Evolutionary conservation across 2,113 vertebrate genomes (phyloP), one percentile per base, ranked within the genome.

Genomic region (Hirundichthys speculiger): DNA sequence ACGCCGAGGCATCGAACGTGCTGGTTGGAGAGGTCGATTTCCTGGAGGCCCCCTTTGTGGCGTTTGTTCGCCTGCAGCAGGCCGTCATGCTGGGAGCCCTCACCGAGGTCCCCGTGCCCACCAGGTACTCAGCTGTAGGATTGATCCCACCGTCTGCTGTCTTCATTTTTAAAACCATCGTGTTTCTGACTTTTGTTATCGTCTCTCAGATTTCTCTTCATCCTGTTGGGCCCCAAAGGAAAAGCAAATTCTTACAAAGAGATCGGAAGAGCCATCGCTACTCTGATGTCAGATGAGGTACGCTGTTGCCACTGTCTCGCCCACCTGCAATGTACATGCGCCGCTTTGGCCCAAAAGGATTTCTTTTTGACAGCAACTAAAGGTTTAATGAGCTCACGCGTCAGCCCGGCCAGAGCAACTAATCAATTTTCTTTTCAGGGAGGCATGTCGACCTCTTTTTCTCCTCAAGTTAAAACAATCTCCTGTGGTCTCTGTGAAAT

Each of bases 261-360:
- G 88, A 98, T 99, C 9, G 98, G 98, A 77, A 90, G 98, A 86
- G 93, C 96, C 79, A 99, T 99, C 0, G 98, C 96, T 58, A 99
- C 98, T 0, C 89, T 99, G 86, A 98, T 99, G 98, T 98, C 98
- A 0, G 98, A 99, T 40, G 98, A 99, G 96, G 98, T 98, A 86
- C 10, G 51, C 49, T 22, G 2, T 56, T 21, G 22, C 39, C 68
- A n/a, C n/a, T n/a, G n/a, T n/a, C n/a, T n/a, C n/a, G n/a, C n/a
- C n/a, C n/a, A n/a, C n/a, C n/a, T n/a, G n/a, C n/a, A n/a, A n/a
- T n/a, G n/a, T n/a, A n/a, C n/a, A n/a, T n/a, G n/a, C n/a, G n/a
- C n/a, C n/a, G n/a, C n/a, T n/a, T n/a, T n/a, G n/a, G n/a, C n/a
- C n/a, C n/a, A n/a, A n/a, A n/a, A n/a, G n/a, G n/a, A n/a, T n/a